Conservation (phyloP, 2,888 invertebrate species). For the Antitype chi region DNA sequence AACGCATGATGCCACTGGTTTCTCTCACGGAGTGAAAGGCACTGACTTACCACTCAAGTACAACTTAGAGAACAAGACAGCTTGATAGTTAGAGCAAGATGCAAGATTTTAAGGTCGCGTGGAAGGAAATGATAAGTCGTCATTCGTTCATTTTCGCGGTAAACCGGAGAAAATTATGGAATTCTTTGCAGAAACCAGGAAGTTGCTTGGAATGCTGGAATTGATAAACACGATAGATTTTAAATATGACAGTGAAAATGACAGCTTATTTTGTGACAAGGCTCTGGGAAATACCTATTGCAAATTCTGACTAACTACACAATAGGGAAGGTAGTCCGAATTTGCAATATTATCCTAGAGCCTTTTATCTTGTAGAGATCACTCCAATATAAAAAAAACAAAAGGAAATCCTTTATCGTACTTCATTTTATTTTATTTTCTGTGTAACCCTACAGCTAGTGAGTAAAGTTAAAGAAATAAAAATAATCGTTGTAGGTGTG, state of each 20-base stretch:
- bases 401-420: too few relatives aligned
- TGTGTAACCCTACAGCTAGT: neutral
- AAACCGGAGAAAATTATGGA: slow-evolving; percentile 20
- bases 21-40: slow-evolving; percentile 84
- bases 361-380: neutral
- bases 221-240: neutral
- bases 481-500: too few relatives aligned
- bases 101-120: slow-evolving; percentile 61
- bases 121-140: slow-evolving; percentile 42
- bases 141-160: slow-evolving; percentile 46
- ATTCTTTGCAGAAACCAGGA: slow-evolving; percentile 28
- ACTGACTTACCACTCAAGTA: slow-evolving; percentile 67
- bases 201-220: neutral
- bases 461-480: neutral
- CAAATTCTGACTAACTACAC: too few relatives aligned
- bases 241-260: neutral
- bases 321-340: neutral
- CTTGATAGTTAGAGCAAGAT: slow-evolving; percentile 69
- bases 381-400: neutral
- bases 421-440: neutral
- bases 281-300: too few relatives aligned
- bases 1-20: slow-evolving; percentile 55
- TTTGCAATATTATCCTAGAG: too few relatives aligned
- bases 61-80: slow-evolving; percentile 75
- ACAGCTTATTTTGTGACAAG: neutral